Percentiles rank a stretch among this genome's conserved stretches.
phyloP scores from a whole-genome alignment of 2,797 vertebrate species.

The Darevskia nairensis region DNA sequence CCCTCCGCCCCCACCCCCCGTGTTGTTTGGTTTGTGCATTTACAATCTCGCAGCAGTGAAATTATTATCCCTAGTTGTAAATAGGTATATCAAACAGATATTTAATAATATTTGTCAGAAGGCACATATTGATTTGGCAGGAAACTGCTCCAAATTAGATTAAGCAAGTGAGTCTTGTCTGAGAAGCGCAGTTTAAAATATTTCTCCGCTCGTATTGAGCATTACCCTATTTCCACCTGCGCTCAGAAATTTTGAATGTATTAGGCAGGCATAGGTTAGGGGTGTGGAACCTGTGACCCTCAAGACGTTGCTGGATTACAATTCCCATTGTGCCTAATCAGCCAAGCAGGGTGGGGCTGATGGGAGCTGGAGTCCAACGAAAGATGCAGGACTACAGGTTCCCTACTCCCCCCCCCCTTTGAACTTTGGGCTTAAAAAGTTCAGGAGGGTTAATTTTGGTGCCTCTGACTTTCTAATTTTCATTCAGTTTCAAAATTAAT shows the following conservation, averaged over 20 bases:
- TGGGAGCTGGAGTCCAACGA: too few relatives aligned
- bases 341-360: too few relatives aligned
- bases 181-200: slow-evolving; percentile 58
- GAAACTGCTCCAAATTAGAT: slow-evolving; percentile 67
- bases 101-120: slow-evolving; percentile 81
- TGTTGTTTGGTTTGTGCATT: slow-evolving; percentile 72
- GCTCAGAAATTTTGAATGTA: slow-evolving; percentile 59
- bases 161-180: slow-evolving; percentile 65
- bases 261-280: slow-evolving; percentile 23
- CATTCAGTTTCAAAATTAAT: slow-evolving; percentile 26
- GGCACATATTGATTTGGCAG: slow-evolving; percentile 80
- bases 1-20: slow-evolving; percentile 49
- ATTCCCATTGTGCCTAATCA: too few relatives aligned
- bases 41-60: slow-evolving; percentile 79
- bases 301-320: too few relatives aligned
- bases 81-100: slow-evolving; percentile 82
- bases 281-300: neutral
- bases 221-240: slow-evolving; percentile 52
- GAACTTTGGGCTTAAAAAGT: slow-evolving; percentile 17
- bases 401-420: too few relatives aligned
- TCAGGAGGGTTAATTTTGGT: slow-evolving; percentile 26
- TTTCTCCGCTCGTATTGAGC: slow-evolving; percentile 57
- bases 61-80: slow-evolving; percentile 84
- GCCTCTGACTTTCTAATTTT: neutral
- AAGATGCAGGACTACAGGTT: too few relatives aligned